These are phyloP conservation scores for Cyphomyrus discorhynchus DNA, from an alignment of 2,113 vertebrate genomes.

Conservation along the genomic window DNA sequence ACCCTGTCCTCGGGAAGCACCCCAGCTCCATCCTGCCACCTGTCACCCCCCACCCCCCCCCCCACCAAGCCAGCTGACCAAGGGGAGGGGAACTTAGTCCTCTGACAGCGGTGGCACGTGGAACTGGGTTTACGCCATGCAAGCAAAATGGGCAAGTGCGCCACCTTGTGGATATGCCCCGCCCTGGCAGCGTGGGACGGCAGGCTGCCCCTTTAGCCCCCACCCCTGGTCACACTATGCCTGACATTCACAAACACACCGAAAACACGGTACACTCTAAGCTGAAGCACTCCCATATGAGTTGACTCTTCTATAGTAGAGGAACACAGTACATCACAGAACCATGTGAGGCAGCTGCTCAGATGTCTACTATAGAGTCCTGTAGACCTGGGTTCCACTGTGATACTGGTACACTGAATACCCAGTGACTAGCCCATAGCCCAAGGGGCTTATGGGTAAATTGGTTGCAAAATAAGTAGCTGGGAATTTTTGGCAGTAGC, in stretches of 20 bases:
- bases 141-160: not conserved
- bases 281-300: constrained; percentile 15
- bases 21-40: not conserved
- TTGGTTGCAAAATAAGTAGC: not conserved
- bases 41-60: not conserved
- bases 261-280: not conserved
- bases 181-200: not conserved
- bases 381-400: constrained; percentile 11
- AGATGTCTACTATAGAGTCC: constrained; percentile 15
- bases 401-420: not conserved
- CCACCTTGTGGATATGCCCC: not conserved
- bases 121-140: constrained; percentile 7
- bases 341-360: constrained; percentile 10
- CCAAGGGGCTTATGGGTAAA: not conserved
- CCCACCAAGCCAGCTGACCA: not conserved
- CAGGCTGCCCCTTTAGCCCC: not conserved
- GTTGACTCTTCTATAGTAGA: constrained; percentile 9
- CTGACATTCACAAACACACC: not conserved
- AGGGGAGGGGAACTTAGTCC: not conserved
- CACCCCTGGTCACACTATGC: not conserved
- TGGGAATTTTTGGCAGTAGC: not conserved
- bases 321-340: not conserved
- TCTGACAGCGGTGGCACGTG: not conserved
- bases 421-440: not conserved
- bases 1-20: not conserved